phyloP scores from a whole-genome alignment of 2,113 vertebrate species.

The Enhydra lutris region DNA sequence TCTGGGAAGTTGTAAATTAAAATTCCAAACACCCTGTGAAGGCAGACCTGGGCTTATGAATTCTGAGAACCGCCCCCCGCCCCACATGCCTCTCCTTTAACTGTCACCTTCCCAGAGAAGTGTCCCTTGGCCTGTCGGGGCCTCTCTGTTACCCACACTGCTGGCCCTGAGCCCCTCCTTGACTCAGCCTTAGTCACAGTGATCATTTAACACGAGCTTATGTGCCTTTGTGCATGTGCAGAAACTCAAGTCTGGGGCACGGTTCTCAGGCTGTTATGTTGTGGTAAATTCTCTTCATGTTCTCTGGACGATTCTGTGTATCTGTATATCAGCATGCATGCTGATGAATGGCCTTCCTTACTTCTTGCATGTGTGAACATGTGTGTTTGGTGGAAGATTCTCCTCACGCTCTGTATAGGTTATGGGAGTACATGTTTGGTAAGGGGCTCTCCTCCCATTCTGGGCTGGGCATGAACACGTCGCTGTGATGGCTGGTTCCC shows the following conservation, averaged over 20 bases:
- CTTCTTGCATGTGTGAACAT: accelerated
- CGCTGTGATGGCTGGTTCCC: accelerated
- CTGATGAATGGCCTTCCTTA: background rate
- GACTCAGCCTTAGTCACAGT: background rate
- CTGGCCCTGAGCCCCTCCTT: background rate
- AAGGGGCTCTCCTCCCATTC: no score
- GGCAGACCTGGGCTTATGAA: background rate
- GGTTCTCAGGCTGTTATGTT: no score
- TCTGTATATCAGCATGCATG: accelerated
- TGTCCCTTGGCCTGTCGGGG: background rate
- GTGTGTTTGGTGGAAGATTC: background rate
- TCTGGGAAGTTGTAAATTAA: background rate
- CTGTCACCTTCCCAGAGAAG: background rate
- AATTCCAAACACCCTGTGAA: background rate
- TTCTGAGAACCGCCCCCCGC: background rate
- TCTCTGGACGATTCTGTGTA: background rate
- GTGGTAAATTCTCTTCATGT: background rate
- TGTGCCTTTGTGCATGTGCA: background rate
- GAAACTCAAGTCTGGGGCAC: accelerated
- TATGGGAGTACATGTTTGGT: background rate
- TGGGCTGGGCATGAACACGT: accelerated
- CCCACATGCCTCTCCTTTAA: background rate
- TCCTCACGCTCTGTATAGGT: background rate
- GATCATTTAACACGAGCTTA: background rate
- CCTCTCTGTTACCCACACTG: background rate